Percentiles rank a stretch among this genome's conserved stretches.
Conservation (phyloP, 2,888 invertebrate species). For the Lymantria monacha region DNA sequence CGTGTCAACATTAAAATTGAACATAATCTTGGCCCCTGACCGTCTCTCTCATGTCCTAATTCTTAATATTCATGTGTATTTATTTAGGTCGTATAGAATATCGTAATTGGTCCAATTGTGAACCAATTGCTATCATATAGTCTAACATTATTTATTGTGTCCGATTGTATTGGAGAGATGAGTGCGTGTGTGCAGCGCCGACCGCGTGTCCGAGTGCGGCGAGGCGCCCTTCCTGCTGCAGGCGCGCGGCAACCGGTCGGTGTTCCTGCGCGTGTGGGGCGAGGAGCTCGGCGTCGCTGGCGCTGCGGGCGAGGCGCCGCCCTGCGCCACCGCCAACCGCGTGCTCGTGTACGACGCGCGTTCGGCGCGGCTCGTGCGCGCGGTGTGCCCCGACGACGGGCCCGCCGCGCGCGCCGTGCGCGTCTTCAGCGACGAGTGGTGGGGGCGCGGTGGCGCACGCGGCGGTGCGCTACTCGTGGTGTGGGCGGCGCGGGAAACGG, state of each 20-base stretch:
- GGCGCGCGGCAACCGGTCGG: slow-evolving; percentile 89
- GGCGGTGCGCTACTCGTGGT: slow-evolving; percentile 90
- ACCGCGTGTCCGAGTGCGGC: slow-evolving; percentile 82
- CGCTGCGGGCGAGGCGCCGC: slow-evolving; percentile 71
- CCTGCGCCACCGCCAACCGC: slow-evolving; percentile 90
- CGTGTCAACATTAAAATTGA: too few species aligned
- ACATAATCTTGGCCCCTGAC: too few species aligned
- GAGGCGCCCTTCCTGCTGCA: slow-evolving; percentile 90
- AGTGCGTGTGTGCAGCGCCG: neutral
- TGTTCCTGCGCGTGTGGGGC: slow-evolving; percentile 93
- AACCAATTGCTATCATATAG: too few species aligned
- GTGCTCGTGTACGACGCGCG: slow-evolving; percentile 91
- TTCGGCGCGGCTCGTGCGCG: slow-evolving; percentile 83
- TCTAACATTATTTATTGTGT: too few species aligned
- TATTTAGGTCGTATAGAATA: too few species aligned
- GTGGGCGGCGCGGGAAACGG: slow-evolving; percentile 92
- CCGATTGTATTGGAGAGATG: too few species aligned
- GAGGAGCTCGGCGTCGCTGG: slow-evolving; percentile 82
- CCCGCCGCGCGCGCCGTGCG: slow-evolving; percentile 84
- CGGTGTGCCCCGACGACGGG: slow-evolving; percentile 88
- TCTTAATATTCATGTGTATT: too few species aligned
- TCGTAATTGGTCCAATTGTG: too few species aligned
- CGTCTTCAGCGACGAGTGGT: slow-evolving; percentile 92
- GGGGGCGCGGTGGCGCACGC: slow-evolving; percentile 71
- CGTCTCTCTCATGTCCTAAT: too few species aligned